Base-by-base conservation (phyloP, 2,113 vertebrate species). In the Stegastes partitus region DNA sequence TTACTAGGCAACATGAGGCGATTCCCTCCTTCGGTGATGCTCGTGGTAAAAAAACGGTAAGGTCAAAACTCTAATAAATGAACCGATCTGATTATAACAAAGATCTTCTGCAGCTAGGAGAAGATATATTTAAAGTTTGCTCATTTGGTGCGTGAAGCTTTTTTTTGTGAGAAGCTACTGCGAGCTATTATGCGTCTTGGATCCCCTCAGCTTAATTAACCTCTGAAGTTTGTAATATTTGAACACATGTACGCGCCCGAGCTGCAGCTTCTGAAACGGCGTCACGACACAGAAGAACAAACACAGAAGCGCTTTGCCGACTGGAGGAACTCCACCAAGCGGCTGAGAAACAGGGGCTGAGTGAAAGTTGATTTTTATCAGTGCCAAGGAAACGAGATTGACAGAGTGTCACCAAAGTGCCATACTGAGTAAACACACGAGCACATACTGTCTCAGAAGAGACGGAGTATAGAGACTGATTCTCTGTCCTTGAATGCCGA, bases 1-100 rank as follows among this genome's bases (percentile, higher is more conserved):
- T 87, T 85, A 79, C 79, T 14, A 77, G 54, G 79, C 81, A 84
- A 84, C 78, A 44, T 47, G 3, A 66, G 65, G 22, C n/a, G 55
- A 14, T 23, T 67, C 16, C 53, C 11, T 44, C 53, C 8, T 31
- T 34, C 3, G 1, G 58, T n/a, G 63, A 63, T 55, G 19, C 51
- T 42, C 22, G 1, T 22, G 16, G 11, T 58, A 50, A 18, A 21
- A 55, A 31, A 68, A 6, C 9, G 44, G 21, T 2, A 26, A 70
- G 62, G 82, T 82, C 63, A 77, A 22, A 54, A 74, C 62, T 53
- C 28, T 47, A 59, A 39, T 53, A 58, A 61, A 79, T 74, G 34
- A 65, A 42, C 21, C 22, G 16, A 64, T 42, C 2, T 1, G 16
- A 63, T 18, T 23, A 22, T 14, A 42, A 56, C 39, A 21, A 68